These are phyloP conservation scores for Tachina lurida DNA, from an alignment of 2,888 invertebrate species.

Conservation along the genomic window DNA sequence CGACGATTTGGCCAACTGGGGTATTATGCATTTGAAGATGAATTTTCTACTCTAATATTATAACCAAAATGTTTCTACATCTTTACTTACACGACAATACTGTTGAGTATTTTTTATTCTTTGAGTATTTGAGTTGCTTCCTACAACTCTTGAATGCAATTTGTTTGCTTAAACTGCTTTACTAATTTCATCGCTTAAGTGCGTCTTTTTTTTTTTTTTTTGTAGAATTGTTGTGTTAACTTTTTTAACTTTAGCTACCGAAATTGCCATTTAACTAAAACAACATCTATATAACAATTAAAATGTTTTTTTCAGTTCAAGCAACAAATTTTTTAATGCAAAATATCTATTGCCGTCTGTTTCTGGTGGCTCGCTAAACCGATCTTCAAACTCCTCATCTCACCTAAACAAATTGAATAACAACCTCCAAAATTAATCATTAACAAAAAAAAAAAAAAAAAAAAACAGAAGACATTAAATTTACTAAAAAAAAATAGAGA, in stretches of 20 bases:
- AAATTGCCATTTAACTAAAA: slow-evolving; percentile 64
- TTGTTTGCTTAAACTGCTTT: slow-evolving; percentile 51
- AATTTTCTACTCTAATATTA: too few relatives aligned
- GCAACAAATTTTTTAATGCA: slow-evolving; percentile 47
- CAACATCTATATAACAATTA: slow-evolving; percentile 72
- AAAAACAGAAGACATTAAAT: slow-evolving; percentile 55
- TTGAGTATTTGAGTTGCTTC: background rate
- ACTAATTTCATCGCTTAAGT: slow-evolving; percentile 64
- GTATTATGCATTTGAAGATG: too few relatives aligned
- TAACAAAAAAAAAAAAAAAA: slow-evolving; percentile 36
- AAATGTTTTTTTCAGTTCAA: slow-evolving; percentile 40
- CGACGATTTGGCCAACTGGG: too few relatives aligned
- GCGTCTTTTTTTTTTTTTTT: slow-evolving; percentile 29
- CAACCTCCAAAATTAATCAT: slow-evolving; percentile 64
- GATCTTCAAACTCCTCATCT: background rate
- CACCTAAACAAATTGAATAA: background rate
- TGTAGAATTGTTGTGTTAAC: slow-evolving; percentile 4
- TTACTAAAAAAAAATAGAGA: slow-evolving; percentile 17
- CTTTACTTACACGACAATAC: too few relatives aligned
- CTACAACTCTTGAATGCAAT: background rate
- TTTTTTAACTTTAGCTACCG: slow-evolving; percentile 21
- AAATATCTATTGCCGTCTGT: slow-evolving; percentile 39
- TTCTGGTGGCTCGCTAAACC: background rate
- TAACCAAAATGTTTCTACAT: too few relatives aligned
- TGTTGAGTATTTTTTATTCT: background rate